Percentiles rank a stretch among this genome's conserved stretches.
These are phyloP conservation scores for Ctenopoma multispine DNA, from an alignment of 2,797 vertebrate species.

Conservation along the genomic window DNA sequence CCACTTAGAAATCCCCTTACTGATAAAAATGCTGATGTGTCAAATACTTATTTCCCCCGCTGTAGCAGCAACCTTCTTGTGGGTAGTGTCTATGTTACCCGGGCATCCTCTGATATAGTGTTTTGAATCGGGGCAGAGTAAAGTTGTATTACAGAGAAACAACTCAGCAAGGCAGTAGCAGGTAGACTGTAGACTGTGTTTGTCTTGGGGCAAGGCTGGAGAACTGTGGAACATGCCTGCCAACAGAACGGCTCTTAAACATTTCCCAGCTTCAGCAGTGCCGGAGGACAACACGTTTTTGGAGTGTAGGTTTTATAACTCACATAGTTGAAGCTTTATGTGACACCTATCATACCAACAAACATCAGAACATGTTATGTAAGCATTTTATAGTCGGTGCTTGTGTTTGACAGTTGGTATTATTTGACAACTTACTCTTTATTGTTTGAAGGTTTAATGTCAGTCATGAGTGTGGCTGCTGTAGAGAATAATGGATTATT, in stretches of 20 bases:
- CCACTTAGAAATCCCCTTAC: too few species aligned
- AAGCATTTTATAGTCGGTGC: not conserved
- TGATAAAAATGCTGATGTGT: too few species aligned
- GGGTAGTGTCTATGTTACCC: rapidly evolving
- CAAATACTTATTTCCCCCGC: too few species aligned
- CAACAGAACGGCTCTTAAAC: not conserved
- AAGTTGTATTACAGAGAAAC: not conserved
- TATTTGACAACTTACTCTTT: not conserved
- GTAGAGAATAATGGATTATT: not conserved
- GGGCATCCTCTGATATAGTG: not conserved
- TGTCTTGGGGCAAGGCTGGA: conserved; percentile 53
- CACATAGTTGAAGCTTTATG: not conserved
- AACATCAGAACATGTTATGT: not conserved
- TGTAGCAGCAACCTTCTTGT: not conserved
- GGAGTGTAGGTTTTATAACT: not conserved
- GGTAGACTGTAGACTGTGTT: conserved; percentile 1
- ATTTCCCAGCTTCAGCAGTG: not conserved
- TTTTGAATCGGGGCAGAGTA: not conserved
- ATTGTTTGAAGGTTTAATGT: not conserved
- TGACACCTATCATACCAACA: not conserved
- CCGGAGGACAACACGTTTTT: not conserved
- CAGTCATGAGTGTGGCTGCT: not conserved
- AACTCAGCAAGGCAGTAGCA: not conserved
- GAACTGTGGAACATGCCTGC: conserved; percentile 27
- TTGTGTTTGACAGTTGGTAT: not conserved